A percentile compares a stretch with the other conserved stretches of the same genome.
These are phyloP conservation scores for Pogoniulus pusillus DNA, from an alignment of 2,797 vertebrate genomes.

Conservation along the genomic window DNA sequence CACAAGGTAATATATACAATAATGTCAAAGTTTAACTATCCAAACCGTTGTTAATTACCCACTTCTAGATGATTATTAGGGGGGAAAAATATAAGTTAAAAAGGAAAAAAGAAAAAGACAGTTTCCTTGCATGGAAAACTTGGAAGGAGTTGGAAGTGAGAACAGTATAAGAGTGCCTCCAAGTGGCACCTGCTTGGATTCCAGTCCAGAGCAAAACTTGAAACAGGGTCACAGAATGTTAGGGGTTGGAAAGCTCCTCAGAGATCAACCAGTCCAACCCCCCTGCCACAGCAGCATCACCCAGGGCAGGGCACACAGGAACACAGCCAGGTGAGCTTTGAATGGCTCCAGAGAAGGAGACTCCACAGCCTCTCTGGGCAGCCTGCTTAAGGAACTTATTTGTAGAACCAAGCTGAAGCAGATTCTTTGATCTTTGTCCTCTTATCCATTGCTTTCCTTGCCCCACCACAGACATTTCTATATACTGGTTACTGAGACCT, in stretches of 20 bases:
- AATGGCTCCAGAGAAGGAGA: too few species aligned
- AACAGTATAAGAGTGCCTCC: constrained; percentile 80
- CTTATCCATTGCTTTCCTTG: background rate
- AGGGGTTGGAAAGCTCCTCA: too few species aligned
- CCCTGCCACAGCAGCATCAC: too few species aligned
- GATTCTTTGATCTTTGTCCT: background rate
- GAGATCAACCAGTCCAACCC: too few species aligned
- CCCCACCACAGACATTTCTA: background rate
- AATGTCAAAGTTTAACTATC: constrained; percentile 78
- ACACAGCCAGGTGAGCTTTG: too few species aligned
- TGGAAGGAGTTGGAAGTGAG: constrained; percentile 20
- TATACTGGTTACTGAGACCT: background rate
- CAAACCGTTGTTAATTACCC: constrained; percentile 75
- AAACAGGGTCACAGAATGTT: background rate
- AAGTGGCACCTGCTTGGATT: constrained; percentile 76
- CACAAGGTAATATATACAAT: constrained; percentile 73
- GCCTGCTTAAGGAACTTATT: background rate
- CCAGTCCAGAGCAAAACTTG: constrained; percentile 18
- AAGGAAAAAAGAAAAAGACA: background rate
- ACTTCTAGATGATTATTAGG: constrained; percentile 70
- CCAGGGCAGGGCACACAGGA: too few species aligned
- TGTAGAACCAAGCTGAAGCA: background rate
- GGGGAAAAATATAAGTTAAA: background rate
- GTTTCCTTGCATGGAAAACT: constrained; percentile 12
- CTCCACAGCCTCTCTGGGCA: too few species aligned